Percentiles rank a stretch among this genome's conserved stretches.
These are phyloP conservation scores for Hirtodrosophila alboralis DNA, from an alignment of 2,888 invertebrate genomes.

Conservation along the genomic window DNA sequence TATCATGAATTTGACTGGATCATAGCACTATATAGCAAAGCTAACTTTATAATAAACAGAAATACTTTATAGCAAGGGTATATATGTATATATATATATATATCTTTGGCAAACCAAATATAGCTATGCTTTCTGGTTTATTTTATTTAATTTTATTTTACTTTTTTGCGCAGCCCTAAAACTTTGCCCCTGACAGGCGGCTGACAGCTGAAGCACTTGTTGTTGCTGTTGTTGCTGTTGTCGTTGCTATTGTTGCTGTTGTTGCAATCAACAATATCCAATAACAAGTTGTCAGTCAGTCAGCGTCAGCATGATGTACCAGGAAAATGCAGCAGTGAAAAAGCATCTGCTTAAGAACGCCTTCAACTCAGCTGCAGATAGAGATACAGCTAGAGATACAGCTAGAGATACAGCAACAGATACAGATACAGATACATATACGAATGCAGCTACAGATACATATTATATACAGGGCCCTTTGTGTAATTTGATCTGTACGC, in stretches of 20 bases:
- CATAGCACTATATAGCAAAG: too few relatives aligned
- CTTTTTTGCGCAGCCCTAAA: conserved; percentile 45
- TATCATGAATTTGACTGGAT: too few relatives aligned
- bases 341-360: conserved; percentile 15
- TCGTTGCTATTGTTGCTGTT: conserved; percentile 36
- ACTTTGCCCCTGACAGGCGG: conserved; percentile 46
- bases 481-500: conserved; percentile 47
- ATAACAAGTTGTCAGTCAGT: conserved; percentile 60
- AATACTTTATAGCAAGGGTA: too few relatives aligned
- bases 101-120: too few relatives aligned
- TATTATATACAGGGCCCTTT: conserved; percentile 27
- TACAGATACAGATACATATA: conserved; percentile 2
- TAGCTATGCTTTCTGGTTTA: too few relatives aligned
- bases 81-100: too few relatives aligned
- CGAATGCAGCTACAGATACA: not conserved
- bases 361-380: conserved; percentile 7
- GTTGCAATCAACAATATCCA: conserved; percentile 68
- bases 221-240: conserved; percentile 29
- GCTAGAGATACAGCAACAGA: conserved; percentile 1
- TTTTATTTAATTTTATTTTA: conserved; percentile 4
- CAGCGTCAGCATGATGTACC: conserved; percentile 45
- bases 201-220: conserved; percentile 52
- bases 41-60: too few relatives aligned
- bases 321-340: conserved; percentile 42
- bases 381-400: not conserved